Conservation (phyloP, 1,140 invertebrate genomes). For the Stenopsyche tienmushanensis region DNA sequence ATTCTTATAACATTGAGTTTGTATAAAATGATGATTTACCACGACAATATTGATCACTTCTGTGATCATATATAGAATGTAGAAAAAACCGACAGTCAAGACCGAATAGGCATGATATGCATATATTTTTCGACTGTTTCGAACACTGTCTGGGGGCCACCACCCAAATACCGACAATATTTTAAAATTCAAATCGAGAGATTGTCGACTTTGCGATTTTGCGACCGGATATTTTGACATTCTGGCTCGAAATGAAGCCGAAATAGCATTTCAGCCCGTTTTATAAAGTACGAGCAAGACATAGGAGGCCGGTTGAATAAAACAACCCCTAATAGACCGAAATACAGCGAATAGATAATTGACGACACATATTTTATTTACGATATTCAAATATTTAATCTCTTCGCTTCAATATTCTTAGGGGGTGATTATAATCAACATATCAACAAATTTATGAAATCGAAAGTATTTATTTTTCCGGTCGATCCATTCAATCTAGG, state of each 20-base stretch:
- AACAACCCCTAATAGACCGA: too few relatives aligned
- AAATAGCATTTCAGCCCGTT: not conserved
- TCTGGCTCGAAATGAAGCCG: not conserved
- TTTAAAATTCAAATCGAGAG: constrained; percentile 25
- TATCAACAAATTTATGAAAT: too few relatives aligned
- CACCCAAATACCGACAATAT: constrained; percentile 17
- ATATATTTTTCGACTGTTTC: constrained; percentile 14
- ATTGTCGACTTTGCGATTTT: not conserved
- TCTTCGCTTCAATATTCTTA: too few relatives aligned
- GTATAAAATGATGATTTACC: constrained; percentile 6
- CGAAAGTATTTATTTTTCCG: too few relatives aligned
- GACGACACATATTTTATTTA: too few relatives aligned
- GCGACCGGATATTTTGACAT: not conserved
- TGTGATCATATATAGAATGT: constrained; percentile 28
- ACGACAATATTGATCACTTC: constrained; percentile 37
- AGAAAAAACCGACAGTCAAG: constrained; percentile 20
- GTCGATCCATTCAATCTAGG: too few relatives aligned
- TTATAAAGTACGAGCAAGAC: not conserved
- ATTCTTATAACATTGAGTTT: not conserved
- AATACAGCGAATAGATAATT: too few relatives aligned
- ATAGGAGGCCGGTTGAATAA: too few relatives aligned
- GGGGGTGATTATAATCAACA: too few relatives aligned
- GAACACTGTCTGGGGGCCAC: constrained; percentile 14
- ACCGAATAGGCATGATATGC: constrained; percentile 20
- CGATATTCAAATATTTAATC: too few relatives aligned